phyloP scores from a whole-genome alignment of 2,113 vertebrate genomes.

The Oreochromis aureus region DNA sequence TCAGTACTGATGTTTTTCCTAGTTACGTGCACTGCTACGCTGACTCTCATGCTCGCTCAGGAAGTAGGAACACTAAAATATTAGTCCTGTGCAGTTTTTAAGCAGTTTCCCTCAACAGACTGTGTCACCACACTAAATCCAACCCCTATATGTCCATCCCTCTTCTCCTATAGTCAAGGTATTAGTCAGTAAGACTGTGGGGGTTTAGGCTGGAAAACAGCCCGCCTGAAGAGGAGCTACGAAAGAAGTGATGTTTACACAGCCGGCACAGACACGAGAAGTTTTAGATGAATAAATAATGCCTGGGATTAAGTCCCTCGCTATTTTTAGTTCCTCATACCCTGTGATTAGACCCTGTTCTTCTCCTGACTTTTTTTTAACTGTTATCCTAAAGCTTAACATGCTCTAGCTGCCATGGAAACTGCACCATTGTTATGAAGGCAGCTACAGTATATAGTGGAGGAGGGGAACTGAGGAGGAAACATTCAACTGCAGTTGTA shows the following conservation, averaged over 20 bases:
- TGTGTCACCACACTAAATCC: neutral
- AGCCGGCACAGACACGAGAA: constrained; percentile 32
- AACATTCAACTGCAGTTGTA: neutral
- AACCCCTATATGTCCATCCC: neutral
- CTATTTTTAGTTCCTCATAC: constrained; percentile 63
- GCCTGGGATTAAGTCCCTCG: constrained; percentile 50
- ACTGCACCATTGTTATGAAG: constrained; percentile 54
- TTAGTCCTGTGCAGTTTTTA: neutral
- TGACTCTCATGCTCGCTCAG: neutral
- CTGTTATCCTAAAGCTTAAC: constrained; percentile 60
- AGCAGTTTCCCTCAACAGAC: neutral
- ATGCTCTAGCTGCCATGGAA: constrained; percentile 67
- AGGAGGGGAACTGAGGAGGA: constrained; percentile 38
- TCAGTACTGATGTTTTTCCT: neutral
- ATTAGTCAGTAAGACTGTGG: neutral
- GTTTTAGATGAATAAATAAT: constrained; percentile 64
- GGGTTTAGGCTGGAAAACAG: constrained; percentile 4
- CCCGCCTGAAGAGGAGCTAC: neutral
- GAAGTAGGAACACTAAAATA: neutral
- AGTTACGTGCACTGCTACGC: neutral
- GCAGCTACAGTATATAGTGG: constrained; percentile 10
- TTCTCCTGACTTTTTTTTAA: constrained; percentile 38
- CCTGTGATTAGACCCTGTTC: constrained; percentile 53
- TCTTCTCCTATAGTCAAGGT: neutral
- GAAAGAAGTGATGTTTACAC: constrained; percentile 43